Percentiles rank a stretch among this genome's conserved stretches.
Evolutionary conservation across 1,140 invertebrate genomes (phyloP).

Genomic region (Agrypnia vestita): DNA sequence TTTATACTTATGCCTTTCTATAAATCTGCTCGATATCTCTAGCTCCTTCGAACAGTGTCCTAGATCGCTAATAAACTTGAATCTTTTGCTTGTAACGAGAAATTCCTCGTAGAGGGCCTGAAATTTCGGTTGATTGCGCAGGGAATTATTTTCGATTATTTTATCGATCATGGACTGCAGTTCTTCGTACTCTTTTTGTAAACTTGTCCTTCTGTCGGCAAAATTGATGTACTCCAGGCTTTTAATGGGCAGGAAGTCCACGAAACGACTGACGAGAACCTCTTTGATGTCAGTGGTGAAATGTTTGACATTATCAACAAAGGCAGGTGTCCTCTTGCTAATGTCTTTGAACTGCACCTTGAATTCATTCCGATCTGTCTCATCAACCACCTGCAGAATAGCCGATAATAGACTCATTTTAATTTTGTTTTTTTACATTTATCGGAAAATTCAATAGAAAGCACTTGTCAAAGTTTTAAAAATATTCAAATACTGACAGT

Average conservation of each 20-base stretch:
- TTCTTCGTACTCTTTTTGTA: conserved; percentile 40
- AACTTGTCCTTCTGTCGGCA: conserved; percentile 20
- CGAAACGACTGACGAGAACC: conserved; percentile 41
- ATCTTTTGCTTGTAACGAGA: conserved; percentile 16
- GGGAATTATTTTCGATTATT: conserved; percentile 25
- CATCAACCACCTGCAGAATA: conserved; percentile 51
- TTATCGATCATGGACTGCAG: conserved; percentile 40
- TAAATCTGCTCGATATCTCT: conserved; percentile 38
- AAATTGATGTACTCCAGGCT: conserved; percentile 50
- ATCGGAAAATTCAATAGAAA: not conserved
- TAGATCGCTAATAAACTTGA: conserved; percentile 42
- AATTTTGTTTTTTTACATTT: too few species aligned
- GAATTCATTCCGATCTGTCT: conserved; percentile 41
- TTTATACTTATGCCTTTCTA: conserved; percentile 44
- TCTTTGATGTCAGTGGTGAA: conserved; percentile 48
- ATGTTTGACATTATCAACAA: conserved; percentile 48
- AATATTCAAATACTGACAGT: not conserved
- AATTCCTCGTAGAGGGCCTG: conserved; percentile 45
- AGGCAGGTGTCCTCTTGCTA: conserved; percentile 29
- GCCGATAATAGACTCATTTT: conserved; percentile 56
- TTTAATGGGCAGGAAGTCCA: conserved; percentile 45
- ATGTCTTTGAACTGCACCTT: conserved; percentile 49
- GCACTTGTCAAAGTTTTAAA: not conserved
- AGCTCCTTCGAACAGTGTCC: conserved; percentile 32
- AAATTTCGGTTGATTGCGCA: conserved; percentile 22